Base-by-base conservation (phyloP, 1,140 invertebrate species). In the Heliconius melpomene region DNA sequence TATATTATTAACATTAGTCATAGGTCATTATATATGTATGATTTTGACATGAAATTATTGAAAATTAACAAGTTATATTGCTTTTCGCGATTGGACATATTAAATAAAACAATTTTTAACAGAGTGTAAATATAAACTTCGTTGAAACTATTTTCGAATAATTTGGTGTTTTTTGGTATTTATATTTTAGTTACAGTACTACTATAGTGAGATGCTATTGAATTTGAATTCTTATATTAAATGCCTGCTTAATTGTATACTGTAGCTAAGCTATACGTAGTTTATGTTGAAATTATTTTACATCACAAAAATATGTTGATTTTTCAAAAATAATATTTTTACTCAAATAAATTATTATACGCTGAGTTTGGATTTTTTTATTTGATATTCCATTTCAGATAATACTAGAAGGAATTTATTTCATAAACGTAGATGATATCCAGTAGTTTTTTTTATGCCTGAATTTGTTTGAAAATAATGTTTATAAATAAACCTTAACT, bases 341-440 rank as follows among this genome's bases (percentile, higher is more conserved):
- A 89, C 83, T 75, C 80, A 78, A 85, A 88, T 82, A 82, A 77
- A 82, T 73, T 79, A 82, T 57, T 54, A 78, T 70, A 78, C 13
- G 77, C 72, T 72, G 38, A 71, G 7, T 71, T 70, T 46, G 13
- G 13, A 46, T 77, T 66, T 8, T 26, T 46, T 73, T 0, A 29
- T 23, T 74, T 46, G 11, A 26, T 66, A 3, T 66, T 66, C 40
- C 26, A 16, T 29, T 60, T 60, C 7, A 20, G 2, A 46, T 46
- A 46, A 46, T 46, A 46, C 11, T 16, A 13, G 13, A 3, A 46
- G 40, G 40, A 46, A 46, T 46, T 46, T 5, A 46, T 46, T 46
- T 46, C 40, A 8, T 46, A 5, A 46, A 46, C 0, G 0, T 5
- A 46, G 5, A 46, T 13, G 40, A 46, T 32, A 0, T n/a, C n/a